Evolutionary conservation across 2,797 vertebrate species (phyloP).

Genomic region (Halcyon badia): DNA sequence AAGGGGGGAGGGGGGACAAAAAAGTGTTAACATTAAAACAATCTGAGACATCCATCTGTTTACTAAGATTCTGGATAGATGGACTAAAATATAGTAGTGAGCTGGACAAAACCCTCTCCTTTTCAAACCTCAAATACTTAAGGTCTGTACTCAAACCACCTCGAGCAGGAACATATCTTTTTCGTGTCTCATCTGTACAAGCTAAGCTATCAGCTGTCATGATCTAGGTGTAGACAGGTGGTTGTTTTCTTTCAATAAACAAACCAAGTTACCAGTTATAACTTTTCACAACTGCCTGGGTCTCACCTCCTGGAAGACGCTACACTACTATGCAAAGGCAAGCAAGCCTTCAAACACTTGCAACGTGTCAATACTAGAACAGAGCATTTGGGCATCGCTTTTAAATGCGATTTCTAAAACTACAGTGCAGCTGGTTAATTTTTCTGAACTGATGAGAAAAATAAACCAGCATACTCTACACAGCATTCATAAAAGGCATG

Average conservation of each 20-base stretch:
- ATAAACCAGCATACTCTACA: slow-evolving; percentile 9
- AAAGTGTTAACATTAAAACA: slow-evolving; percentile 76
- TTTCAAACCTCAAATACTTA: slow-evolving; percentile 30
- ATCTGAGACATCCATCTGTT: slow-evolving; percentile 65
- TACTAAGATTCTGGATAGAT: slow-evolving; percentile 49
- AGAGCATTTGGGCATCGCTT: background rate
- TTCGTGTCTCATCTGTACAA: background rate
- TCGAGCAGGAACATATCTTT: slow-evolving; percentile 5
- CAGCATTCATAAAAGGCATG: slow-evolving; percentile 2
- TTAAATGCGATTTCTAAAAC: slow-evolving; percentile 15
- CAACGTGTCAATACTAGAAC: background rate
- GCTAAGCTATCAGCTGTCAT: slow-evolving; percentile 51
- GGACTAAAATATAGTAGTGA: slow-evolving; percentile 38
- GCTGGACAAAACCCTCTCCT: slow-evolving; percentile 44
- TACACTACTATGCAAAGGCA: background rate
- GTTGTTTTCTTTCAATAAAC: slow-evolving; percentile 66
- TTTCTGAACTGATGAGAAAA: slow-evolving; percentile 46
- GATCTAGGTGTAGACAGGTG: slow-evolving; percentile 61
- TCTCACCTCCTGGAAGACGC: slow-evolving; percentile 26
- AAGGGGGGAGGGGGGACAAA: slow-evolving; percentile 62
- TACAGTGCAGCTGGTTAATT: slow-evolving; percentile 34
- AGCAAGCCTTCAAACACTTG: background rate
- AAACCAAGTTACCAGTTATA: slow-evolving; percentile 44
- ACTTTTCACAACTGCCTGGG: slow-evolving; percentile 56
- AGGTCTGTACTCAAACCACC: slow-evolving; percentile 17